These are phyloP conservation scores for Pyrocoelia pectoralis DNA, from an alignment of 2,888 invertebrate species.

Conservation along the genomic window DNA sequence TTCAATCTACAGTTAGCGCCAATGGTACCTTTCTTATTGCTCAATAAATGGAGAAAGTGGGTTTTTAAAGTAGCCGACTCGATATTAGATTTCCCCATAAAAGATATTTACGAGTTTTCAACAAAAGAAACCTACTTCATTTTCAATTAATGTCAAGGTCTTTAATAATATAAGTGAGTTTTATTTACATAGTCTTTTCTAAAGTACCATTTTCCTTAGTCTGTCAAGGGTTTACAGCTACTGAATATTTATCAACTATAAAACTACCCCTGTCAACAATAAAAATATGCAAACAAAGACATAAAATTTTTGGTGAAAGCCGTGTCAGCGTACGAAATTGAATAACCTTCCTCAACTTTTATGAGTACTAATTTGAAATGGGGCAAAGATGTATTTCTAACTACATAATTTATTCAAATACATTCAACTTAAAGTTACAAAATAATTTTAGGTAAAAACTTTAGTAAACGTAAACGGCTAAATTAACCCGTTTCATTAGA, in stretches of 20 bases:
- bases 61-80: background rate
- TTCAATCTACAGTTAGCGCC: background rate
- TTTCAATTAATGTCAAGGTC: slow-evolving; percentile 29
- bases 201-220: slow-evolving; percentile 30
- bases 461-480: background rate
- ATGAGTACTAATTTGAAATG: slow-evolving; percentile 35
- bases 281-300: slow-evolving; percentile 40
- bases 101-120: background rate
- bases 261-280: slow-evolving; percentile 36
- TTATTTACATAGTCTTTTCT: slow-evolving; percentile 28
- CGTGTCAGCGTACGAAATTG: slow-evolving; percentile 29
- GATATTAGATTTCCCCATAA: background rate
- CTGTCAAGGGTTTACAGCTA: slow-evolving; percentile 35
- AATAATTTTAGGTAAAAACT: background rate
- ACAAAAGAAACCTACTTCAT: slow-evolving; percentile 26
- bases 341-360: slow-evolving; percentile 27
- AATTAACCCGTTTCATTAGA: no score
- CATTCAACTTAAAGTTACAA: background rate
- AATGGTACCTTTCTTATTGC: background rate
- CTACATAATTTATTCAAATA: slow-evolving; percentile 1
- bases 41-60: background rate
- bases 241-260: slow-evolving; percentile 40
- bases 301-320: slow-evolving; percentile 33
- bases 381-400: background rate
- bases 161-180: slow-evolving; percentile 23